Conservation (phyloP, 2,797 vertebrate genomes). For the Helicolenus hilgendorfi region DNA sequence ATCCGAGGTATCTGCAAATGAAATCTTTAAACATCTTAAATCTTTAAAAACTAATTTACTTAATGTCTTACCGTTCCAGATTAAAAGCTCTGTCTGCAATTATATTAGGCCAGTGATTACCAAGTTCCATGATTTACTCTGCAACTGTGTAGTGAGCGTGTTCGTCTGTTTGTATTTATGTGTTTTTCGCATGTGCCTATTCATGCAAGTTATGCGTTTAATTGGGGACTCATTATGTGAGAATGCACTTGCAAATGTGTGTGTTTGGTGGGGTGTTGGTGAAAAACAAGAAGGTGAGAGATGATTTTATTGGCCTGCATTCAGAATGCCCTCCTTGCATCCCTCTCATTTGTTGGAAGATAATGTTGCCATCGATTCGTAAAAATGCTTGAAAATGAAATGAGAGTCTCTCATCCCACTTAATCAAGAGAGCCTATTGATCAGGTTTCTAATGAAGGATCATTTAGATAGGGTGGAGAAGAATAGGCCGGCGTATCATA, state of each 20-base stretch:
- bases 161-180: slow-evolving; percentile 46
- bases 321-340: slow-evolving; percentile 94
- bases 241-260: not conserved
- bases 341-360: slow-evolving; percentile 95
- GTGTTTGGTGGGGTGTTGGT: slow-evolving; percentile 21
- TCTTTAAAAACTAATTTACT: slow-evolving; percentile 95
- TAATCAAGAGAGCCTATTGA: slow-evolving; percentile 95
- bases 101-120: slow-evolving; percentile 95
- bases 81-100: slow-evolving; percentile 96
- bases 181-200: slow-evolving; percentile 29
- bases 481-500: slow-evolving; percentile 85
- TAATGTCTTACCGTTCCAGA: slow-evolving; percentile 94
- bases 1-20: slow-evolving; percentile 88
- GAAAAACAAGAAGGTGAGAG: slow-evolving; percentile 84
- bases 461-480: slow-evolving; percentile 88
- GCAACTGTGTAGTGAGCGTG: slow-evolving; percentile 73
- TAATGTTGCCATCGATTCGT: slow-evolving; percentile 98
- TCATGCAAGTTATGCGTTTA: slow-evolving; percentile 64
- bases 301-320: slow-evolving; percentile 90
- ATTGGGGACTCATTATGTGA: slow-evolving; percentile 21
- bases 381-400: slow-evolving; percentile 98
- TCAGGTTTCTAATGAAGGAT: slow-evolving; percentile 90
- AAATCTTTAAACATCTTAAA: slow-evolving; percentile 91
- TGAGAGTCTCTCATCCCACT: slow-evolving; percentile 93
- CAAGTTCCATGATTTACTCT: slow-evolving; percentile 95